Evolutionary conservation across 2,113 vertebrate genomes (phyloP), one percentile per base, ranked within the genome.

Genomic region (Ancistrus triradiatus): DNA sequence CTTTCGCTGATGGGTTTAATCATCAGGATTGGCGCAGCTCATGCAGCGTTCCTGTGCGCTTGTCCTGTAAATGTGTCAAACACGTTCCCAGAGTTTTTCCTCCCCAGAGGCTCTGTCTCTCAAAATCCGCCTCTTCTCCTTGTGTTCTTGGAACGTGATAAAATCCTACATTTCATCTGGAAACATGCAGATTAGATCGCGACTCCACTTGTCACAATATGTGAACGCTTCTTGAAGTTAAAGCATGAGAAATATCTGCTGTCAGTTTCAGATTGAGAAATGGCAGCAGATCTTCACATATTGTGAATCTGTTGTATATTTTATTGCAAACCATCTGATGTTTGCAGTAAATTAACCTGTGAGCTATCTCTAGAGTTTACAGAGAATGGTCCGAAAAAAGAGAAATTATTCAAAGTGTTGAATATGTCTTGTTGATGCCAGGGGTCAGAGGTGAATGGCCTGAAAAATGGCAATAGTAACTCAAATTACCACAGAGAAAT

Each of bases 101-200:
- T 38, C 18, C 22, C 65, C 31, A 3, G 24, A 49, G 53, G 62
- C 49, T 19, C 14, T 2, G 3, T 28, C 21, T 66, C 28, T 56
- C 61, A 8, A 56, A 65, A 46, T 33, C 55, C 40, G 59, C 49
- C 52, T 64, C 38, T 55, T 61, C 31, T 11, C 42, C 57, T 40
- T 7, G 5, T 33, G 24, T 70, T 69, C 51, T 37, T 22, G 21
- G 37, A 67, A 48, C 24, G 49, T 51, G 63, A 63, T 70, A 51
- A 69, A 72, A 56, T 77, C 58, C 28, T 44, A 43, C 38, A 55
- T 67, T 72, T 70, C 48, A 60, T 72, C 59, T 74, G 61, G 67
- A 68, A 68, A 68, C 43, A 70, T 63, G 51, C 35, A 58, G 44
- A 57, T 62, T 72, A 67, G 58, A 38, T 40, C 59, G 48, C 7